A percentile compares a stretch with the other conserved stretches of the same genome.
Evolutionary conservation across 2,113 vertebrate species (phyloP).

Genomic region (Leiothrix lutea): DNA sequence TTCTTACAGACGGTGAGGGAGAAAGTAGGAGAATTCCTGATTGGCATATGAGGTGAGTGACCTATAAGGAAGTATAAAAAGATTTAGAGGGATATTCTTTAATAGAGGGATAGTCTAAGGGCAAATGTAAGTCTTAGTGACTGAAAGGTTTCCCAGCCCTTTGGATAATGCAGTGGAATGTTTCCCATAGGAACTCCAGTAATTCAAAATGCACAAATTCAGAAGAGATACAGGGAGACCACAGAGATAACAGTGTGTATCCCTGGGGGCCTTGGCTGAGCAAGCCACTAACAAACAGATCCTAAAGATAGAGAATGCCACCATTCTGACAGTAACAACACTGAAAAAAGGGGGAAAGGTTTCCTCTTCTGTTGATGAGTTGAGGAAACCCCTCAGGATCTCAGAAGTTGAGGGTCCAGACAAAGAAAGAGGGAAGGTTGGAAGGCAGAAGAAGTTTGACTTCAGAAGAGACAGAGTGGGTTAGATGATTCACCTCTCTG

Average conservation of each 20-base stretch:
- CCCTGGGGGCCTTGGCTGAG: conserved; percentile 20
- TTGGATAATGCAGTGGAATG: not conserved
- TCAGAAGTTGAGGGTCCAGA: not conserved
- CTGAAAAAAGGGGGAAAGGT: not conserved
- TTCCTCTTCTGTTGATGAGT: not conserved
- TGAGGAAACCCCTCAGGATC: not conserved
- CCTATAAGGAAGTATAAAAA: not conserved
- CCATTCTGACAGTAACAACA: not conserved
- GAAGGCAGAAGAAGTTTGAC: not conserved
- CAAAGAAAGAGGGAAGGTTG: not conserved
- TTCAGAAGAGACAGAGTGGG: not conserved
- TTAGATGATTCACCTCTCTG: not conserved
- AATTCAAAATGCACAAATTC: not conserved
- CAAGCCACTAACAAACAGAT: conserved; percentile 19
- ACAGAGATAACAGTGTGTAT: conserved; percentile 46
- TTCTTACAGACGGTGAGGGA: not conserved
- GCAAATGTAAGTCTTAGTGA: not conserved
- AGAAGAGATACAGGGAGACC: not conserved
- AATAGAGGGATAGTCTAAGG: not conserved
- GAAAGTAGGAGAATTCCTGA: not conserved
- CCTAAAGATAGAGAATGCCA: conserved; percentile 6
- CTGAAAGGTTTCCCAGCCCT: not conserved
- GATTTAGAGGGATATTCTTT: not conserved
- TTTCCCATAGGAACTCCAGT: not conserved
- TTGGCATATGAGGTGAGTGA: not conserved